Percentiles rank a stretch among this genome's conserved stretches.
phyloP scores from a whole-genome alignment of 37 sponge, comb jelly and placozoan species.

The Beroe forskalii region DNA sequence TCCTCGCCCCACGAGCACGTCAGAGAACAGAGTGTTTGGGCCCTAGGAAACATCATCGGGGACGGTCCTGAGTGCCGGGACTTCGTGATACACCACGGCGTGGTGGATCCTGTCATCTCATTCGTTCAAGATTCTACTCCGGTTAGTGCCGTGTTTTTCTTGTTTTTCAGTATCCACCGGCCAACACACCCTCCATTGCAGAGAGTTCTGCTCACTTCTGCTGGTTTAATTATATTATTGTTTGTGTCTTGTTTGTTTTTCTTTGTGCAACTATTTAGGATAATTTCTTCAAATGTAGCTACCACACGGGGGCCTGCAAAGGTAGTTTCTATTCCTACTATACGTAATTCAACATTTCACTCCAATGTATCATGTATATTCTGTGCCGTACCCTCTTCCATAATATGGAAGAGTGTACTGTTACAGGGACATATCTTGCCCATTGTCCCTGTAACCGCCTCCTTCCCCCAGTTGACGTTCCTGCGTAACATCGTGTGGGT shows the following conservation, averaged over 20 bases:
- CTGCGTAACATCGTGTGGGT: slow-evolving; percentile 91
- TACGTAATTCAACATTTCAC: background rate
- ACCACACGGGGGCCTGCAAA: background rate
- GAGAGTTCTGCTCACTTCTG: too few relatives aligned
- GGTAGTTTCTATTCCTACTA: background rate
- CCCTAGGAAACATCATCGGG: slow-evolving; percentile 91
- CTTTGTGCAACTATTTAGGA: too few relatives aligned
- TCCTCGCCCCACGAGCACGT: slow-evolving; percentile 73
- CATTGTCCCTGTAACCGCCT: background rate
- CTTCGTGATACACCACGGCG: slow-evolving; percentile 75
- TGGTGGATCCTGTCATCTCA: slow-evolving; percentile 81
- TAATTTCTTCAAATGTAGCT: background rate
- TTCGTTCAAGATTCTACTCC: slow-evolving; percentile 69
- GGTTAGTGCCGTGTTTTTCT: slow-evolving; percentile 20
- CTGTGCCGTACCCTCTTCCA: too few relatives aligned
- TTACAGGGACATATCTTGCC: too few relatives aligned
- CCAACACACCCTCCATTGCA: too few relatives aligned
- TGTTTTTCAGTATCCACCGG: too few relatives aligned
- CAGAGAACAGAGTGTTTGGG: slow-evolving; percentile 95
- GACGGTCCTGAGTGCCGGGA: slow-evolving; percentile 92
- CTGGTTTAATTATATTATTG: too few relatives aligned
- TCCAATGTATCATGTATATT: background rate
- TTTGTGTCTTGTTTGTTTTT: too few relatives aligned
- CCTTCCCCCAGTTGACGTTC: slow-evolving; percentile 70
- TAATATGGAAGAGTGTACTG: too few relatives aligned